These are phyloP conservation scores for Seriola quinqueradiata DNA, from an alignment of 2,113 vertebrate genomes.

Conservation along the genomic window DNA sequence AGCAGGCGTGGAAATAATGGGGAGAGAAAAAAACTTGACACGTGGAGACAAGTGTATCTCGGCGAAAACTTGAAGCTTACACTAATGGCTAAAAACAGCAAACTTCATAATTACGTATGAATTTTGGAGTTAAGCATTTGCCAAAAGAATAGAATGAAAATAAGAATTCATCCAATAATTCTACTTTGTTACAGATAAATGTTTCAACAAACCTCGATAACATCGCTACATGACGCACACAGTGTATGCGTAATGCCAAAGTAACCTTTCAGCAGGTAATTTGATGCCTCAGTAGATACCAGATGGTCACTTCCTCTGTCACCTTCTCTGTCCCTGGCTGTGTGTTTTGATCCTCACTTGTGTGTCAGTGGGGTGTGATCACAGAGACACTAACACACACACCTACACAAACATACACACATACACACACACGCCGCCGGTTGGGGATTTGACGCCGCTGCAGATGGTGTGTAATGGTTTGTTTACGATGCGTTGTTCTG, in stretches of 20 bases:
- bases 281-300: slow-evolving; percentile 60
- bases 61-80: neutral
- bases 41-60: neutral
- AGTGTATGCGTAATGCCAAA: slow-evolving; percentile 20
- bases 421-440: slow-evolving; percentile 16
- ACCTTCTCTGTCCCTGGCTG: slow-evolving; percentile 59
- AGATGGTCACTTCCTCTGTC: slow-evolving; percentile 74
- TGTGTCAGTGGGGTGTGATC: slow-evolving; percentile 53
- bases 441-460: slow-evolving; percentile 60
- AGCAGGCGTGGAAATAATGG: slow-evolving; percentile 66
- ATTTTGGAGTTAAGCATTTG: neutral
- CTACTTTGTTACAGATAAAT: neutral
- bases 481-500: slow-evolving; percentile 78
- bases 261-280: slow-evolving; percentile 60
- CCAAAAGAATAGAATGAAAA: neutral
- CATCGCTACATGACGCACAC: neutral
- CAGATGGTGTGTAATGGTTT: slow-evolving; percentile 78
- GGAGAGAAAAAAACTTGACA: slow-evolving; percentile 17
- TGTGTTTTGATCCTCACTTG: slow-evolving; percentile 60
- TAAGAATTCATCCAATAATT: neutral
- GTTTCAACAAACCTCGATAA: neutral
- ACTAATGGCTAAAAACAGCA: slow-evolving; percentile 22
- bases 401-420: slow-evolving; percentile 53
- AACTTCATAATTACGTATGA: slow-evolving; percentile 8
- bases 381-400: slow-evolving; percentile 45